These are phyloP conservation scores for Karalla daura DNA, from an alignment of 2,797 vertebrate species.

Conservation along the genomic window DNA sequence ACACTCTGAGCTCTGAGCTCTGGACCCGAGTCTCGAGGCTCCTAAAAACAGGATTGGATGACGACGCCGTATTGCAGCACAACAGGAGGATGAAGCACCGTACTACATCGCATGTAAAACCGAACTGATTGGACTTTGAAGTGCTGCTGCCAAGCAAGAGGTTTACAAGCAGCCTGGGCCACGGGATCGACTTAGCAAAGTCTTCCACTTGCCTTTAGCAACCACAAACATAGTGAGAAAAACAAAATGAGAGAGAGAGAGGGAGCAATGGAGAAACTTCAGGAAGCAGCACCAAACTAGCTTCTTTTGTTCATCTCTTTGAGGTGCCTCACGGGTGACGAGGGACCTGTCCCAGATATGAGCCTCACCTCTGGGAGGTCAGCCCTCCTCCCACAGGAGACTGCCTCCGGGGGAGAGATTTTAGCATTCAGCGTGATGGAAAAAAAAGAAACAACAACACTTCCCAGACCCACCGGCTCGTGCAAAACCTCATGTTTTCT, in stretches of 20 bases:
- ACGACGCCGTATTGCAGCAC: too few relatives aligned
- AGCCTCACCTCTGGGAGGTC: constrained; percentile 33
- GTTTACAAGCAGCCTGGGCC: not conserved
- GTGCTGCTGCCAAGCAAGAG: not conserved
- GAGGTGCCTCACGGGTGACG: constrained; percentile 22
- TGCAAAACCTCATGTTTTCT: constrained; percentile 27
- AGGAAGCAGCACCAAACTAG: not conserved
- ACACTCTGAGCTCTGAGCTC: too few relatives aligned
- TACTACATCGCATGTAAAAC: too few relatives aligned
- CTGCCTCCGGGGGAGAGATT: constrained; percentile 36
- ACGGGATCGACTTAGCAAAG: not conserved
- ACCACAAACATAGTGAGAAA: not conserved
- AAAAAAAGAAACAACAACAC: constrained; percentile 13
- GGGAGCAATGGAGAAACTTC: not conserved
- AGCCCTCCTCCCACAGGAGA: constrained; percentile 40
- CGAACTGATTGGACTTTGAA: constrained; percentile 25
- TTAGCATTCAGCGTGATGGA: constrained; percentile 29
- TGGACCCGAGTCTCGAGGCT: too few relatives aligned
- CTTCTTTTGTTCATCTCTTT: not conserved
- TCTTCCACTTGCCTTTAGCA: not conserved
- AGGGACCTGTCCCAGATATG: constrained; percentile 23
- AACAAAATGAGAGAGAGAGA: constrained; percentile 14
- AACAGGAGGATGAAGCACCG: not conserved
- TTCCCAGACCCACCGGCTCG: not conserved
- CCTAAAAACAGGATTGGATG: too few relatives aligned